phyloP scores from a whole-genome alignment of 2,797 vertebrate genomes.

The Rhynchotus rufescens region DNA sequence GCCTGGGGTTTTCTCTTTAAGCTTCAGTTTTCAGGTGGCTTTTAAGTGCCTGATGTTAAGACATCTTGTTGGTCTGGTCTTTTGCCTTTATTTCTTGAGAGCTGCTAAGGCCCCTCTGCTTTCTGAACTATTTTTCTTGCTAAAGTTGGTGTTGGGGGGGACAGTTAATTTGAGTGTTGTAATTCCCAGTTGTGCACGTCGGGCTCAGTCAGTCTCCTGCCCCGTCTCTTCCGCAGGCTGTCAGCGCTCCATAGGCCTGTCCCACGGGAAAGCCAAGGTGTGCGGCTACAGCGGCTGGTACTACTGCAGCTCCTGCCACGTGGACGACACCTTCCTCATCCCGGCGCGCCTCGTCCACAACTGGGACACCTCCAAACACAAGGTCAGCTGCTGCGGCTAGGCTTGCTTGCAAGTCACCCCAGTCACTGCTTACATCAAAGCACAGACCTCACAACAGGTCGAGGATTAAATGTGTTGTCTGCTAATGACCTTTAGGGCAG shows the following conservation, averaged over 20 bases:
- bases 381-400: constrained; percentile 81
- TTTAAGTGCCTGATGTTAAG: not conserved
- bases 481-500: not conserved
- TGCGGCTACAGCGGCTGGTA: constrained; percentile 98
- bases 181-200: not conserved
- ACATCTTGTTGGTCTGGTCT: not conserved
- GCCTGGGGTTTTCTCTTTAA: not conserved
- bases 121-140: not conserved
- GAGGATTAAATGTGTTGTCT: not conserved
- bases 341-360: constrained; percentile 96
- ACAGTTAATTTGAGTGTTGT: not conserved
- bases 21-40: not conserved
- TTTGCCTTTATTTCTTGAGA: constrained; percentile 2
- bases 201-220: not conserved
- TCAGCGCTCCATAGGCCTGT: constrained; percentile 90
- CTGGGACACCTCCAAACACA: constrained; percentile 97
- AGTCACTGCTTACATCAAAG: not conserved
- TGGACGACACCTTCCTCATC: constrained; percentile 95
- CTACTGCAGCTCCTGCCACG: constrained; percentile 94
- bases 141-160: not conserved
- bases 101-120: not conserved
- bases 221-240: constrained; percentile 84
- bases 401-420: not conserved
- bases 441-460: not conserved
- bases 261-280: constrained; percentile 93